Base-by-base conservation (phyloP, 2,888 invertebrate genomes). In the Malacosoma neustria region DNA sequence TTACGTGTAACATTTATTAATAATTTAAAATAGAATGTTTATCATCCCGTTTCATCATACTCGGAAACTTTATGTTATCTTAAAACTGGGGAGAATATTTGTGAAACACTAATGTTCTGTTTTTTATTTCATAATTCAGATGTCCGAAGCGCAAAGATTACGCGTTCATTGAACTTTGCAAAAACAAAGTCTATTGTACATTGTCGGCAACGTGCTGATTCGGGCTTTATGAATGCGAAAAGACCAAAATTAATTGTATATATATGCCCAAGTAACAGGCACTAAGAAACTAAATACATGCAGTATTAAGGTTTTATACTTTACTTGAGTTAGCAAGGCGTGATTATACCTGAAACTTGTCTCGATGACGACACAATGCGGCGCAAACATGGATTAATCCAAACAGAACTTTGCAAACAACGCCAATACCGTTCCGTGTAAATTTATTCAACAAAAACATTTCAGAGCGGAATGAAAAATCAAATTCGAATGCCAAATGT, bases 1-100 rank as follows among this genome's bases (percentile, higher is more conserved):
- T 77, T 59, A 56, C 73, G 72, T 76, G 70, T 71, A 62, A 70
- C 72, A 72, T 63, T 71, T 72, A 77, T 73, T 71, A 67, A 74
- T 72, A 71, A 66, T 61, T 49, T 51, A n/a, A n/a, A n/a, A 51
- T 45, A 45, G 41, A 49, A 44, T 44, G 37, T 41, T 43, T 33
- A 33, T 38, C 35, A 33, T 33, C 40, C 9, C 22, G 22, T 9
- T 22, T 22, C 9, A 22, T 9, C 22, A 22, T 22, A 7, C 6
- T 22, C 9, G 22, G 3, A 22, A 22, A 7, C 9, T 7, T 22
- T 22, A n/a, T n/a, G n/a, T n/a, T n/a, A n/a, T n/a, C n/a, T n/a
- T n/a, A n/a, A n/a, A n/a, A n/a, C n/a, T n/a, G n/a, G n/a, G n/a
- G n/a, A n/a, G n/a, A n/a, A n/a, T n/a, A n/a, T n/a, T n/a, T n/a